phyloP scores from a whole-genome alignment of 2,113 vertebrate genomes.

The Aramus guarauna region DNA sequence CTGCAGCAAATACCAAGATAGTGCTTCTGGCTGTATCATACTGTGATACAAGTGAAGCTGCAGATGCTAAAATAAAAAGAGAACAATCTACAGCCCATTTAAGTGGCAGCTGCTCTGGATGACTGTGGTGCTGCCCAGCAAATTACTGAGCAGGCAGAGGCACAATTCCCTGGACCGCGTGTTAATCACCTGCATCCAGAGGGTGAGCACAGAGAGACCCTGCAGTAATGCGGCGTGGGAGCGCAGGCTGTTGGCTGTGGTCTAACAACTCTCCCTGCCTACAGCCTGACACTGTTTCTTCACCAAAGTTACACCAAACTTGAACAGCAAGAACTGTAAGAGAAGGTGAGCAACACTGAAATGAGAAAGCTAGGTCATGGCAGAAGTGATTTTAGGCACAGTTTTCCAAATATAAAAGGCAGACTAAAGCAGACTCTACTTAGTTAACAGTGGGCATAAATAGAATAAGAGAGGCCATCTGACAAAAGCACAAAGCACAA shows the following conservation, averaged over 20 bases:
- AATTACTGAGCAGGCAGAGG: slow-evolving; percentile 57
- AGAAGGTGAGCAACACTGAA: neutral
- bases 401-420: neutral
- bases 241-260: neutral
- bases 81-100: slow-evolving; percentile 5
- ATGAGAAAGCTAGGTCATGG: neutral
- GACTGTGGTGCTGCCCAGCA: slow-evolving; percentile 39
- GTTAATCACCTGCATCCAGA: slow-evolving; percentile 43
- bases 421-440: neutral
- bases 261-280: neutral
- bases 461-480: neutral
- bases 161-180: neutral
- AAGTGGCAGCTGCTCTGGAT: slow-evolving; percentile 31
- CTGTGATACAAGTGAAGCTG: neutral
- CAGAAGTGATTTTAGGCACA: neutral
- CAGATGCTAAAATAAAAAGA: slow-evolving; percentile 26
- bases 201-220: slow-evolving; percentile 28
- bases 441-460: neutral
- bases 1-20: neutral
- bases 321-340: neutral
- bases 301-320: neutral
- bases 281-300: neutral
- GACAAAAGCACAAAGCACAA: neutral
- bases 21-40: neutral
- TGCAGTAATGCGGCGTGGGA: neutral